phyloP scores from a whole-genome alignment of 2,888 invertebrate genomes.

The Xylota sylvarum region DNA sequence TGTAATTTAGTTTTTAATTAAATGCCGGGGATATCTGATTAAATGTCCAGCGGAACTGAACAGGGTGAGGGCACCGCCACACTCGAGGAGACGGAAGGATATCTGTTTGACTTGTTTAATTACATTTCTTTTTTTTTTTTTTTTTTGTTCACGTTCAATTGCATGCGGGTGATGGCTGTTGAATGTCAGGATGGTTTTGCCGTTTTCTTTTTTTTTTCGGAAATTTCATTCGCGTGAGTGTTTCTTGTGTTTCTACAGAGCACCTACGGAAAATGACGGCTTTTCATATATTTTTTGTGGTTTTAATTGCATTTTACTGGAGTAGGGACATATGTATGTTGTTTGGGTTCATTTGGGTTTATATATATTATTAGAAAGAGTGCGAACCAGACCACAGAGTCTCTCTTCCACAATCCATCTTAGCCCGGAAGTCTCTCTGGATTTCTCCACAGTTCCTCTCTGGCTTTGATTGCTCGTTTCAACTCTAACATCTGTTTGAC shows the following conservation, averaged over 20 bases:
- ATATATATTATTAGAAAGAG: too few species aligned
- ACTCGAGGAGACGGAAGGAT: slow-evolving; percentile 47
- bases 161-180: slow-evolving; percentile 45
- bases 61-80: neutral
- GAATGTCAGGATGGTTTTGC: slow-evolving; percentile 34
- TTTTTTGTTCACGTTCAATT: slow-evolving; percentile 60
- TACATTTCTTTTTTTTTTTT: slow-evolving; percentile 56
- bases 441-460: too few species aligned
- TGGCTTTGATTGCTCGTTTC: too few species aligned
- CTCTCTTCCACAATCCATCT: too few species aligned
- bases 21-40: slow-evolving; percentile 76
- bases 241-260: slow-evolving; percentile 25
- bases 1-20: slow-evolving; percentile 77
- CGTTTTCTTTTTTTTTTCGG: slow-evolving; percentile 6
- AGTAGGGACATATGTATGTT: neutral
- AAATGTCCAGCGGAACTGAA: slow-evolving; percentile 67
- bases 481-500: too few species aligned
- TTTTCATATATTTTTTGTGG: neutral
- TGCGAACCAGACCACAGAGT: too few species aligned
- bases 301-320: slow-evolving; percentile 31
- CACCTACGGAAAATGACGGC: slow-evolving; percentile 5
- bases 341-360: too few species aligned
- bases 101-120: slow-evolving; percentile 76
- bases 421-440: too few species aligned
- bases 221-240: neutral